A percentile compares a stretch with the other conserved stretches of the same genome.
Conservation (phyloP, 2,113 vertebrate genomes). For the Leptosomus discolor region DNA sequence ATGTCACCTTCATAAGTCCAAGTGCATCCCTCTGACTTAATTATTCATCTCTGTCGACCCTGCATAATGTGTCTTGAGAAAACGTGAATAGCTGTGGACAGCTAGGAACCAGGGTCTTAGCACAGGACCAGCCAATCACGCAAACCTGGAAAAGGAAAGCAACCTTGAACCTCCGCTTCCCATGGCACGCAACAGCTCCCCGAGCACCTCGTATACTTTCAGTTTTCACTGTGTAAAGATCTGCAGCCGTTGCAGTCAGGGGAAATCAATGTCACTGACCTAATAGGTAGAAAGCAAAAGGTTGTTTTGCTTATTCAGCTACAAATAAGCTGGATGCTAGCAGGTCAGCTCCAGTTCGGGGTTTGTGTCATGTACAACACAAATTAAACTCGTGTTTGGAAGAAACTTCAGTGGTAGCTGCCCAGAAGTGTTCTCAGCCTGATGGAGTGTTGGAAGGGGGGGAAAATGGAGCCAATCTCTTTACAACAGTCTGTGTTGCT, state of each 20-base stretch:
- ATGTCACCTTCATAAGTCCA: conserved; percentile 27
- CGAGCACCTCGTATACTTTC: not conserved
- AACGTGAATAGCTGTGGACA: not conserved
- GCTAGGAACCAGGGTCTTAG: not conserved
- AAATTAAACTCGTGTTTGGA: conserved; percentile 43
- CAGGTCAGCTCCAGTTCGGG: not conserved
- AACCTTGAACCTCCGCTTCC: not conserved
- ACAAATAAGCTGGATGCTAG: not conserved
- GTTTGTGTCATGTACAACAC: conserved; percentile 39
- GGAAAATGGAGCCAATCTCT: not conserved
- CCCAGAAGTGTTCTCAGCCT: conserved; percentile 37
- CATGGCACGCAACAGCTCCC: not conserved
- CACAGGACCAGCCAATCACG: not conserved
- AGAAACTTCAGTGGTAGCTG: conserved; percentile 24
- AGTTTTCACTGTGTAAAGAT: not conserved
- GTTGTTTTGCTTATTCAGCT: conserved; percentile 63
- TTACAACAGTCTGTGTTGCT: not conserved
- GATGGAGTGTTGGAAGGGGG: not conserved
- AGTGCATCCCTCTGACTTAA: not conserved
- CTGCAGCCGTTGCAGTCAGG: conserved; percentile 5
- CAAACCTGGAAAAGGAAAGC: not conserved
- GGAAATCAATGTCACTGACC: conserved; percentile 54
- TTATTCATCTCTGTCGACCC: not conserved
- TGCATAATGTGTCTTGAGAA: conserved; percentile 3
- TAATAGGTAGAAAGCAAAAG: conserved; percentile 54